A percentile compares a stretch with the other conserved stretches of the same genome.
Conservation (phyloP, 2,888 invertebrate genomes). For the Crepidodera aurea region DNA sequence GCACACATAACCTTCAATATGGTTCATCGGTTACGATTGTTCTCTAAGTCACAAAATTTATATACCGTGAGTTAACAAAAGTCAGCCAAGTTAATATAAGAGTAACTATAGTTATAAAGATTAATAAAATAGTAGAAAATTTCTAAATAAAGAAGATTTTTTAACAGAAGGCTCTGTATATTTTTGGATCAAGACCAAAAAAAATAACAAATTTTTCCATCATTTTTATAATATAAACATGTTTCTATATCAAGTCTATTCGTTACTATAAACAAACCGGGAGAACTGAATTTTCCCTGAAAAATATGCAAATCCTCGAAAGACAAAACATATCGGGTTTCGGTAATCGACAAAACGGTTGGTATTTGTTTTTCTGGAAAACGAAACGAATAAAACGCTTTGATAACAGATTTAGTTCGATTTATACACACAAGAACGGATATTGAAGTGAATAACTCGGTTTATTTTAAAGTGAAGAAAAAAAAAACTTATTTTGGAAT, state of each 20-base stretch:
- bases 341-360: slow-evolving; percentile 1
- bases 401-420: not conserved
- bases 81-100: not conserved
- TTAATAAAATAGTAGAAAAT: too few relatives aligned
- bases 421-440: slow-evolving; percentile 1
- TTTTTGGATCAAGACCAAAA: not conserved
- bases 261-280: not conserved
- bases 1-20: slow-evolving; percentile 17
- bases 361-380: slow-evolving; percentile 1
- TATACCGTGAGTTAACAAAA: not conserved
- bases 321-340: not conserved
- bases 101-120: too few relatives aligned
- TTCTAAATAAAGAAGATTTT: too few relatives aligned
- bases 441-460: not conserved
- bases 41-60: not conserved
- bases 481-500: not conserved
- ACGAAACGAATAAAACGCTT: not conserved
- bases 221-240: not conserved
- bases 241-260: not conserved
- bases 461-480: not conserved
- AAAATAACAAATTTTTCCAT: not conserved
- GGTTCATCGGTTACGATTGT: not conserved
- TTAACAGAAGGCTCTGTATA: too few relatives aligned
- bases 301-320: slow-evolving; percentile 11
- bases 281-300: not conserved